Conservation (phyloP, 1,140 invertebrate species). For the Dreissena rostriformis region DNA sequence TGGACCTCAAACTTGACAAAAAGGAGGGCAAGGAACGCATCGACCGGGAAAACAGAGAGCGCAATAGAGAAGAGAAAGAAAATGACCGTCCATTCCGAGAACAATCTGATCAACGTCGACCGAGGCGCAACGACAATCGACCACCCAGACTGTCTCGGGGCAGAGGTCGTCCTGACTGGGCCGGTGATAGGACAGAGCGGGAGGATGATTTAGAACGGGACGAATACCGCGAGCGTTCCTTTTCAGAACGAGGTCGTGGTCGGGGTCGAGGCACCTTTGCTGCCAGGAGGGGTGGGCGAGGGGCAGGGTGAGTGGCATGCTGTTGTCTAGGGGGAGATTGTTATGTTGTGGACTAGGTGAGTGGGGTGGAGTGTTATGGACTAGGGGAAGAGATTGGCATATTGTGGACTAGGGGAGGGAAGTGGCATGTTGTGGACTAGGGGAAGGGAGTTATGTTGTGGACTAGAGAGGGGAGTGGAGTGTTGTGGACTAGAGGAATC, state of each 20-base stretch:
- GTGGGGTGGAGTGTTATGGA: too few species aligned
- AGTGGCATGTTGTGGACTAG: too few species aligned
- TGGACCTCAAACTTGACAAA: conserved; percentile 45
- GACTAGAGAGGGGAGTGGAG: too few species aligned
- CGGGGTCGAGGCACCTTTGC: conserved; percentile 35
- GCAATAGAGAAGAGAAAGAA: conserved; percentile 48
- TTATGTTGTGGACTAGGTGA: too few species aligned
- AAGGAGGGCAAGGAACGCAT: conserved; percentile 31
- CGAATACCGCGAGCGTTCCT: conserved; percentile 22
- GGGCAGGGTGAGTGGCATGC: neutral
- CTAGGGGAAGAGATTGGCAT: too few species aligned
- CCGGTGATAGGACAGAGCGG: conserved; percentile 40
- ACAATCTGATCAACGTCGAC: conserved; percentile 27
- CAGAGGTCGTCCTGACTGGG: conserved; percentile 38
- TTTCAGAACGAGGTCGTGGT: conserved; percentile 28
- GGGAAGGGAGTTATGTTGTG: too few species aligned
- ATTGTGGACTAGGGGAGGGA: too few species aligned
- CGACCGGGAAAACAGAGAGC: conserved; percentile 47
- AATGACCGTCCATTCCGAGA: conserved; percentile 39
- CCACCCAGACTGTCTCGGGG: conserved; percentile 47
- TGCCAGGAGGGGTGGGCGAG: conserved; percentile 16
- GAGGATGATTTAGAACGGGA: conserved; percentile 40
- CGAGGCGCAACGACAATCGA: conserved; percentile 42
- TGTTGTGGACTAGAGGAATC: too few species aligned
- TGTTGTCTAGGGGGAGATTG: too few species aligned